phyloP scores from a whole-genome alignment of 2,797 vertebrate species.

The Antennarius maculatus region DNA sequence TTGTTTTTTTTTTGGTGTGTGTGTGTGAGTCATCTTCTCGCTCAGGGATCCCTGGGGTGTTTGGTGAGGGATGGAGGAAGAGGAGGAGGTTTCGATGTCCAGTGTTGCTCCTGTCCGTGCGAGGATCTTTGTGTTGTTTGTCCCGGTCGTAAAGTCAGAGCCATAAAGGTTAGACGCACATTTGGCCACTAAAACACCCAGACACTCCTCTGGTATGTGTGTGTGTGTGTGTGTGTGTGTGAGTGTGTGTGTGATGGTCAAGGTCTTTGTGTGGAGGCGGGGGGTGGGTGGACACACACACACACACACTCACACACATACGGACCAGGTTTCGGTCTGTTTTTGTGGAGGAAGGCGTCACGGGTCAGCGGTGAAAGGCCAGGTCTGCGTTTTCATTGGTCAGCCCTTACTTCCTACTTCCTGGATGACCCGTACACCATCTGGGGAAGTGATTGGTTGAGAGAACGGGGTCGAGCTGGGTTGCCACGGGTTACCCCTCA shows the following conservation, averaged over 20 bases:
- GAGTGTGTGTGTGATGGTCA: conserved; percentile 32
- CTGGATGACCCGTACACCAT: conserved; percentile 88
- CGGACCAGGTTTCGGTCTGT: conserved; percentile 59
- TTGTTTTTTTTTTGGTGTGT: not conserved
- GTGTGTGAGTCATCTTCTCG: conserved; percentile 53
- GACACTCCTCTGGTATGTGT: conserved; percentile 30
- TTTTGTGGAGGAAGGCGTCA: conserved; percentile 76
- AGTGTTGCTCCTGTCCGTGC: conserved; percentile 27
- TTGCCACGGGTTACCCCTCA: conserved; percentile 82
- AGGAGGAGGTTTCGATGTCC: not conserved
- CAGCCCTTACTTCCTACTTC: conserved; percentile 85
- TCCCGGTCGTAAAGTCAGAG: conserved; percentile 55
- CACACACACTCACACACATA: conserved; percentile 3
- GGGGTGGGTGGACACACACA: not conserved
- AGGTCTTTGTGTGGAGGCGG: conserved; percentile 49
- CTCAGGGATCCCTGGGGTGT: conserved; percentile 50
- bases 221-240: no score
- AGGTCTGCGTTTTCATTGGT: conserved; percentile 76
- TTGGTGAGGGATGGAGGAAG: conserved; percentile 40
- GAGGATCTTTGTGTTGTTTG: conserved; percentile 42
- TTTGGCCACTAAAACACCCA: conserved; percentile 52
- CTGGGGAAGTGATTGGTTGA: conserved; percentile 91
- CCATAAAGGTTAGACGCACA: conserved; percentile 74
- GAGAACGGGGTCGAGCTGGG: conserved; percentile 33
- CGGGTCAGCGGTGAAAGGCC: conserved; percentile 74